phyloP scores from a whole-genome alignment of 2,797 vertebrate species.

The Falco novaeseelandiae region DNA sequence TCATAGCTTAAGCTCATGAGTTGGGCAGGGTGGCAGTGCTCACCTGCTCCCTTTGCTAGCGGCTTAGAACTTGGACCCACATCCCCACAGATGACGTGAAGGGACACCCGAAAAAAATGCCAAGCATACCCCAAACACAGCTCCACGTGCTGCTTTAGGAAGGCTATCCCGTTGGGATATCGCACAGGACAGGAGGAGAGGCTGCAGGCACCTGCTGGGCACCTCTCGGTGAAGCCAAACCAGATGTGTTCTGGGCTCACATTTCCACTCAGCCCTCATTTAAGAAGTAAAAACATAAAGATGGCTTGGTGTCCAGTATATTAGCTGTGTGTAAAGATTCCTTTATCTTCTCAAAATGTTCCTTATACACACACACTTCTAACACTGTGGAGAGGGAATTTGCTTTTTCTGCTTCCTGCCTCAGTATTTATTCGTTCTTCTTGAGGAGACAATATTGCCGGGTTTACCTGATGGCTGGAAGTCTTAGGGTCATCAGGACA shows the following conservation, averaged over 20 bases:
- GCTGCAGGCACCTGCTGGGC: neutral
- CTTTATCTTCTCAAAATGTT: neutral
- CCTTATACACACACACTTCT: rapidly evolving
- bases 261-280: neutral
- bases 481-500: neutral
- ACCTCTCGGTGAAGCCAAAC: neutral
- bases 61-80: neutral
- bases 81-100: neutral
- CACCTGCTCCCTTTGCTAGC: neutral
- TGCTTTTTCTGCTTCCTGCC: neutral
- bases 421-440: neutral
- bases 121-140: neutral
- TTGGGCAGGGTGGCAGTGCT: neutral
- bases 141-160: neutral
- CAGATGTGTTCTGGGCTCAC: neutral
- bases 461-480: neutral
- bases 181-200: neutral
- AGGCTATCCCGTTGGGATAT: neutral
- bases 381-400: neutral
- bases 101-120: neutral
- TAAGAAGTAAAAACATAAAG: neutral
- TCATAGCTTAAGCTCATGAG: rapidly evolving
- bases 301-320: rapidly evolving
- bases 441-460: neutral
- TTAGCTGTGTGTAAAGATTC: neutral